These are phyloP conservation scores for Orthosia gothica DNA, from an alignment of 2,888 invertebrate species.

Conservation along the genomic window DNA sequence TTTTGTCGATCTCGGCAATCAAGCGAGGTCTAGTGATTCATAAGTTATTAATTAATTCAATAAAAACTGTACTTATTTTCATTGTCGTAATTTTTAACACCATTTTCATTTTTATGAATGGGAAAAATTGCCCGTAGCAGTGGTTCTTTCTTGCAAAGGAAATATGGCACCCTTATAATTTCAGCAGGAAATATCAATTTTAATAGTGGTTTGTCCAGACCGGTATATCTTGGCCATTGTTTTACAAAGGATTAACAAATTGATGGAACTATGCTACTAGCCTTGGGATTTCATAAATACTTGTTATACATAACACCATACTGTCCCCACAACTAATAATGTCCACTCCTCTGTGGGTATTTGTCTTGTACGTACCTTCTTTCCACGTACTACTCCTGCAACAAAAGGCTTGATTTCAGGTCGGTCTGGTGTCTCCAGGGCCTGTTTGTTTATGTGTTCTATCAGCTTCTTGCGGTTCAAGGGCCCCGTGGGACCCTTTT, in stretches of 20 bases:
- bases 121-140: not conserved
- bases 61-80: not conserved
- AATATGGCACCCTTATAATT: not conserved
- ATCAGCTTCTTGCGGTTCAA: constrained; percentile 98
- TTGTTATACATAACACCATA: not conserved
- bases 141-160: not conserved
- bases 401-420: constrained; percentile 99
- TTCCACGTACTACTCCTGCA: constrained; percentile 97
- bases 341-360: no score
- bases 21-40: constrained; percentile 31
- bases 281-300: not conserved
- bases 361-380: constrained; percentile 92
- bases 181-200: not conserved
- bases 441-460: constrained; percentile 99
- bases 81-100: not conserved
- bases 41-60: constrained; percentile 9
- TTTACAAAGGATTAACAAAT: not conserved
- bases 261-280: not conserved
- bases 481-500: constrained; percentile 98
- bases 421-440: constrained; percentile 99
- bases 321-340: not conserved
- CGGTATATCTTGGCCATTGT: not conserved
- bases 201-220: no score
- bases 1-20: constrained; percentile 22
- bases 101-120: not conserved